Conservation (phyloP, 2,888 invertebrate species). For the Metallyticus violacea region DNA sequence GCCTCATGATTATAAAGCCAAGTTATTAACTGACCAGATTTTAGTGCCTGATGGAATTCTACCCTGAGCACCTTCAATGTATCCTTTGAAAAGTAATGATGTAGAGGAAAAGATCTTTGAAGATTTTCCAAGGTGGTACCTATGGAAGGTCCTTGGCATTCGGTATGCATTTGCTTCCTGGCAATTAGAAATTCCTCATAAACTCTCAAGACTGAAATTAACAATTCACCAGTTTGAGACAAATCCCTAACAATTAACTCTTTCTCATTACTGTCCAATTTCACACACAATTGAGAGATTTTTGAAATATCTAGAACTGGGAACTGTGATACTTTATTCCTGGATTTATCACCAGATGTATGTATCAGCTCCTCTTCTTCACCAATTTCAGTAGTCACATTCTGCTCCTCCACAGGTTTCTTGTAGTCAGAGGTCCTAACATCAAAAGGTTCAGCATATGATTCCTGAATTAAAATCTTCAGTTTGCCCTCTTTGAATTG, state of each 20-base stretch:
- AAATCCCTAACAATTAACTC: not conserved
- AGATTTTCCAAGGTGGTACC: not conserved
- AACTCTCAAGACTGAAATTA: not conserved
- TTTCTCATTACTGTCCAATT: not conserved
- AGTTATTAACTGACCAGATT: not conserved
- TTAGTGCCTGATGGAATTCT: slow-evolving; percentile 26
- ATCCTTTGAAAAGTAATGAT: slow-evolving; percentile 36
- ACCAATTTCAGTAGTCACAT: not conserved
- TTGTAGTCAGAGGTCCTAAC: slow-evolving; percentile 17
- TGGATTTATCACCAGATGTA: not conserved
- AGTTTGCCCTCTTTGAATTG: slow-evolving; percentile 47
- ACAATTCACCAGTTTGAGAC: not conserved
- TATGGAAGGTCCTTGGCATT: not conserved
- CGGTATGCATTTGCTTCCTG: not conserved
- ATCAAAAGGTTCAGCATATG: slow-evolving; percentile 29
- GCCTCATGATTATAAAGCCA: not conserved
- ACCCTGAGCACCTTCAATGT: slow-evolving; percentile 34
- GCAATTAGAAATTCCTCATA: not conserved
- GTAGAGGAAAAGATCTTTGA: slow-evolving; percentile 37
- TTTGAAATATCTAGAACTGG: not conserved
- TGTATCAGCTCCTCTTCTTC: not conserved
- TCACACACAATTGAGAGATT: not conserved
- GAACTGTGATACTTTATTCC: not conserved
- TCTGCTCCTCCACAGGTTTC: not conserved
- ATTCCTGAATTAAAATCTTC: slow-evolving; percentile 33